A percentile compares a stretch with the other conserved stretches of the same genome.
Evolutionary conservation across 2,113 vertebrate genomes (phyloP).

Genomic region (Mastomys coucha): DNA sequence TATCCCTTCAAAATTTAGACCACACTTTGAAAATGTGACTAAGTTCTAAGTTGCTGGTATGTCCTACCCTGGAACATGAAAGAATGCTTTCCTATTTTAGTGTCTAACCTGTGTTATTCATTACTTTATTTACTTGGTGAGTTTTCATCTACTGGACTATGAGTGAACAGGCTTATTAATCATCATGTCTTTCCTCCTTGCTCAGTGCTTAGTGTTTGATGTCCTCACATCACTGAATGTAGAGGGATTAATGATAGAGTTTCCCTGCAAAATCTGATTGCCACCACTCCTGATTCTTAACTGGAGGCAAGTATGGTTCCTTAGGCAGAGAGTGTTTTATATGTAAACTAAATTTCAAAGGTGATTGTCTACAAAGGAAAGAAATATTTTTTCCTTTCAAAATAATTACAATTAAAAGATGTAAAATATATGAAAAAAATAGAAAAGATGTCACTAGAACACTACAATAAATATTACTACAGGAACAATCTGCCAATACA

Average conservation of each 20-base stretch:
- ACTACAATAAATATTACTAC: neutral
- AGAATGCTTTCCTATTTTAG: neutral
- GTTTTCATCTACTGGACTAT: neutral
- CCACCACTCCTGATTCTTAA: neutral
- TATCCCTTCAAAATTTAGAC: neutral
- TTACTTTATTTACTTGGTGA: neutral
- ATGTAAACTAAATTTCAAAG: constrained; percentile 7
- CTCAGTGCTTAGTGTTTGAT: neutral
- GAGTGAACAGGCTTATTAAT: neutral
- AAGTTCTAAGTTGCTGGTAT: neutral
- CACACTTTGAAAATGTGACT: neutral
- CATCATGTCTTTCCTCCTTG: neutral
- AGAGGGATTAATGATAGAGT: neutral
- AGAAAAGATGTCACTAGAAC: neutral
- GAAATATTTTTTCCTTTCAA: neutral
- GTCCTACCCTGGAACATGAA: neutral
- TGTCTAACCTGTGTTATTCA: neutral
- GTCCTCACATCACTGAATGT: neutral
- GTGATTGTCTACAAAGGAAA: neutral
- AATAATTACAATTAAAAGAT: neutral
- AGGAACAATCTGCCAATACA: neutral
- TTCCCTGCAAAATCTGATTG: neutral
- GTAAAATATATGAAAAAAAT: neutral
- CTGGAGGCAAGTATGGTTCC: neutral
- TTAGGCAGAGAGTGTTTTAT: neutral